phyloP scores from a whole-genome alignment of 2,797 vertebrate genomes.

The Psittacula echo region DNA sequence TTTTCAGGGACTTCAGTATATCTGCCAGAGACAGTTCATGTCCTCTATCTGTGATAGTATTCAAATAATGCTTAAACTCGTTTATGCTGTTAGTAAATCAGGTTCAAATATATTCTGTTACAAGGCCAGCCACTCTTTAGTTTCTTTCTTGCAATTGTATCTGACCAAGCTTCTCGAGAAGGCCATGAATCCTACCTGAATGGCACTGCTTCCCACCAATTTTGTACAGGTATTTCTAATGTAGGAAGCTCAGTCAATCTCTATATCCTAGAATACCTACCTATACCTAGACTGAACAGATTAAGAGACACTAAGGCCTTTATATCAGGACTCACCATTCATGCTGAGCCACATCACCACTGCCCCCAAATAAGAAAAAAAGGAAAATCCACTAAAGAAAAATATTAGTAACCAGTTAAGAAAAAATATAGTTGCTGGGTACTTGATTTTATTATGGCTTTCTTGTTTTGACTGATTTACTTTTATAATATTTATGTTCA shows the following conservation, averaged over 20 bases:
- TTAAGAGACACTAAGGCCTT: background rate
- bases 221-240: background rate
- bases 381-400: background rate
- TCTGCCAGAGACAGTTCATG: background rate
- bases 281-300: background rate
- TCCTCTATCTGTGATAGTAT: background rate
- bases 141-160: background rate
- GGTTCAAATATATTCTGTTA: background rate
- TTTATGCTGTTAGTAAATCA: background rate
- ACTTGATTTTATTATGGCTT: background rate
- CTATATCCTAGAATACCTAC: background rate
- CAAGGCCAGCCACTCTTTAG: background rate
- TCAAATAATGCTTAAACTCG: background rate
- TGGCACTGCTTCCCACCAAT: background rate
- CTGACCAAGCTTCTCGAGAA: background rate
- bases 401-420: background rate
- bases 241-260: background rate
- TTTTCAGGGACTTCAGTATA: background rate
- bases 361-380: background rate
- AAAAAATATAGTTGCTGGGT: background rate
- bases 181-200: background rate
- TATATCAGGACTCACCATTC: background rate
- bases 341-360: background rate
- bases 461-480: background rate
- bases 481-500: background rate